Evolutionary conservation across 1,140 invertebrate genomes (phyloP), one percentile per base, ranked within the genome.

Genomic region (Battus philenor): DNA sequence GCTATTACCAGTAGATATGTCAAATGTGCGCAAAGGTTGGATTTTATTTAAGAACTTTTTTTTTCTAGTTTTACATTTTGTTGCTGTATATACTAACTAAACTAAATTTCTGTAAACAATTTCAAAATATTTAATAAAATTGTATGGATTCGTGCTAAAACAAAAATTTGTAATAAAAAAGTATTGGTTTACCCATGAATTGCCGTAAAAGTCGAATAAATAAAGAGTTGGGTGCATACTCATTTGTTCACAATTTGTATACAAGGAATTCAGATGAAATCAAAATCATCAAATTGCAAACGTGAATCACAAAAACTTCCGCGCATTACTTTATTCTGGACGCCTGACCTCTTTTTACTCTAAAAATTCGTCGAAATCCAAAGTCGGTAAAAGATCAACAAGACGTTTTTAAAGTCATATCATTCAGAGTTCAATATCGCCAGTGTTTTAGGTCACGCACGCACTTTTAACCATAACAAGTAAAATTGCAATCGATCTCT

Each of bases 231-330:
- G n/a, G n/a, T 2, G 5, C n/a, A 24, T 24, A 24, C 1, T 24
- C 5, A 24, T 24, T 24, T 24, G 2, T 24, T 7, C 5, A 6
- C 9, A 22, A 11, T 7, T 4, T 2, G 20, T 11, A 20, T 36
- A 9, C 17, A 36, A 36, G 12, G 11, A 44, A 48, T 38, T 45
- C n/a, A 26, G 11, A 47, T 30, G 18, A 47, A 55, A 36, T 36
- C 12, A 32, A 17, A 26, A 47, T 59, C 47, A 56, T 56, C 53
- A 39, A 58, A 58, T 46, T 60, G 44, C 47, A 60, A 39, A 30
- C 38, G 45, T 70, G 66, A 74, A 54, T 77, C 68, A 71, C 49
- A 62, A 54, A 43, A 59, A 45, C 46, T 61, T 72, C 61, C 58
- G 64, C 45, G 50, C 51, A 31, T 59, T 66, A 49, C 32, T 43